phyloP scores from a whole-genome alignment of 92 coral and sea anemone species.

The Porites divaricata region DNA sequence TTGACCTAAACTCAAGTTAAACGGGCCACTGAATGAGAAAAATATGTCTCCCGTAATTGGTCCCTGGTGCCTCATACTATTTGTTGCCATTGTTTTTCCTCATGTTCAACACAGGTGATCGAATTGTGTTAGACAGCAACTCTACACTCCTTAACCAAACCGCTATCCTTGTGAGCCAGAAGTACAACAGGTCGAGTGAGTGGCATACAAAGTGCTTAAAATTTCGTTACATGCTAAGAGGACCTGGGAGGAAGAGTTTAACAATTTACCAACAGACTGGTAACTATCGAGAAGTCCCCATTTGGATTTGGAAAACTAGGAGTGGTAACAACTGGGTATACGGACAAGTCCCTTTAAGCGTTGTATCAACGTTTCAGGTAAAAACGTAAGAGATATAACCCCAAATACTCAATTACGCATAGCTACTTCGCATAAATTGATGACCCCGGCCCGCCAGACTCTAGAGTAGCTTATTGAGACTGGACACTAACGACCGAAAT shows the following conservation, averaged over 20 bases:
- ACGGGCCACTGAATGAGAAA: too few species aligned
- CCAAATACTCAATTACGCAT: too few species aligned
- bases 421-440: too few species aligned
- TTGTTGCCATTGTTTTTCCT: too few species aligned
- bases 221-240: slow-evolving; percentile 52
- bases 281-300: slow-evolving; percentile 11
- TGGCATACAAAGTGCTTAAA: slow-evolving; percentile 45
- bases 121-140: slow-evolving; percentile 12
- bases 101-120: not conserved
- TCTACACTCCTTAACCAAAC: not conserved
- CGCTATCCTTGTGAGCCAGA: slow-evolving; percentile 42
- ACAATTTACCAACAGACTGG: slow-evolving; percentile 24
- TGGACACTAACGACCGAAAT: too few species aligned
- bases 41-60: too few species aligned
- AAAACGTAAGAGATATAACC: not conserved
- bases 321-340: slow-evolving; percentile 30
- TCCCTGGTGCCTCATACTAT: not conserved
- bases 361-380: slow-evolving; percentile 45
- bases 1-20: too few species aligned
- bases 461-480: too few species aligned
- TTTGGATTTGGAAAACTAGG: slow-evolving; percentile 10
- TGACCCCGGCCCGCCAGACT: too few species aligned
- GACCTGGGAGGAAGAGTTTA: slow-evolving; percentile 26
- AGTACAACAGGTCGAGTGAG: slow-evolving; percentile 40
- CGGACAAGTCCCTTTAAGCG: slow-evolving; percentile 48